Conservation (phyloP, 2,797 vertebrate genomes). For the Mus spretus region DNA sequence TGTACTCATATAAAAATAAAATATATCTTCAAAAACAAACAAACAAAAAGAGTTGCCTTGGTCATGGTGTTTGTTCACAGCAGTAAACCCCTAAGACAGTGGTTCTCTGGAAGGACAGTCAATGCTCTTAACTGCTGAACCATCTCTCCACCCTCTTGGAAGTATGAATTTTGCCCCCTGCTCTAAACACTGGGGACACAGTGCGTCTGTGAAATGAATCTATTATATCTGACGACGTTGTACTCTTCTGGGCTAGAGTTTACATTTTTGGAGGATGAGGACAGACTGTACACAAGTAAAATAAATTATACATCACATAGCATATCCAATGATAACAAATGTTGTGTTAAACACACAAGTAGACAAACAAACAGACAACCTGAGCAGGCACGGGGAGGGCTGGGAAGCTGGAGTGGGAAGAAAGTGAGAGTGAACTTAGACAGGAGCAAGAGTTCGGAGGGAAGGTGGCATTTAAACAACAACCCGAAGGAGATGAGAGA, state of each 20-base stretch:
- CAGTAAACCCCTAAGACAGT: background rate
- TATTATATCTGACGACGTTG: background rate
- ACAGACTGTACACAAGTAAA: background rate
- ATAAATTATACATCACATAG: background rate
- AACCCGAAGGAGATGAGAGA: background rate
- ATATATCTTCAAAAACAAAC: too few species aligned
- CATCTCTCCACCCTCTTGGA: background rate
- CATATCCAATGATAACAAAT: background rate
- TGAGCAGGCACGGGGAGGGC: background rate
- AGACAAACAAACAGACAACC: background rate
- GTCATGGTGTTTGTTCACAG: background rate
- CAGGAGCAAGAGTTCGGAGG: background rate
- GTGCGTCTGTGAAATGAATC: background rate
- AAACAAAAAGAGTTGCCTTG: background rate
- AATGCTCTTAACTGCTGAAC: background rate
- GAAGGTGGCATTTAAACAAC: background rate
- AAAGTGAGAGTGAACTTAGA: background rate
- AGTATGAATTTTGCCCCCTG: background rate
- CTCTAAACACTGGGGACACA: background rate
- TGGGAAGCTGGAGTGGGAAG: background rate
- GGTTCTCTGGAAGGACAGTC: background rate
- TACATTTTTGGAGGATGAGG: conserved; percentile 18
- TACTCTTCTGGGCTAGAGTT: background rate
- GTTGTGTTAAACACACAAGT: background rate
- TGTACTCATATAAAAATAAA: too few species aligned